These are phyloP conservation scores for Chironomus tepperi DNA, from an alignment of 1,140 invertebrate species.

Conservation along the genomic window DNA sequence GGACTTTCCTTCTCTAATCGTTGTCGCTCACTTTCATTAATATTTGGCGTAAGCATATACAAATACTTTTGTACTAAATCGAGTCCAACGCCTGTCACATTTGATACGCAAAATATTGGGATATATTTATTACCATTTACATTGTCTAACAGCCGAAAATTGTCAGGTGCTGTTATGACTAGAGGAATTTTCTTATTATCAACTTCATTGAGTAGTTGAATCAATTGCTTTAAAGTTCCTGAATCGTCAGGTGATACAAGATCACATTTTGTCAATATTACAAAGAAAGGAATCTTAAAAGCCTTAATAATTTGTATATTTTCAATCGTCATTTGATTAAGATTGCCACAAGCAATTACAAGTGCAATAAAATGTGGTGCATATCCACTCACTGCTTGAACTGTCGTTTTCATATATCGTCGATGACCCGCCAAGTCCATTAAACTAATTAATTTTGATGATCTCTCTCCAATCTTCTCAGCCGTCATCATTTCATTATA, in stretches of 20 bases:
- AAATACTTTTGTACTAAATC: constrained; percentile 72
- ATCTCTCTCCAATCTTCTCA: constrained; percentile 88
- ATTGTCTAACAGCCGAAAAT: constrained; percentile 47
- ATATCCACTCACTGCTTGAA: constrained; percentile 89
- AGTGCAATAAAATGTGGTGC: constrained; percentile 92
- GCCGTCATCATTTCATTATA: constrained; percentile 85
- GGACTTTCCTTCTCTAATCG: constrained; percentile 64
- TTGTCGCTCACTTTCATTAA: constrained; percentile 60
- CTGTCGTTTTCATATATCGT: constrained; percentile 92
- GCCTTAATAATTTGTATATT: constrained; percentile 76
- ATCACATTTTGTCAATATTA: constrained; percentile 86
- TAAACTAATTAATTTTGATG: constrained; percentile 86
- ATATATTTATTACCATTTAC: constrained; percentile 54
- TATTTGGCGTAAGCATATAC: constrained; percentile 59
- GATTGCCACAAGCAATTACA: constrained; percentile 59
- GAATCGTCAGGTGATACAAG: constrained; percentile 50
- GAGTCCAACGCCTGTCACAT: constrained; percentile 80
- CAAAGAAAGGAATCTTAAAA: constrained; percentile 79
- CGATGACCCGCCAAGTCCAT: constrained; percentile 94
- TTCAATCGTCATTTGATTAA: constrained; percentile 65
- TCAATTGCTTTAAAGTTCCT: constrained; percentile 49
- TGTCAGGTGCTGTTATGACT: constrained; percentile 44
- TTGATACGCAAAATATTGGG: constrained; percentile 92
- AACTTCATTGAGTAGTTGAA: constrained; percentile 51
- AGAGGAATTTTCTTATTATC: constrained; percentile 62